phyloP scores from a whole-genome alignment of 2,888 invertebrate genomes.

The Drosophila colorata region DNA sequence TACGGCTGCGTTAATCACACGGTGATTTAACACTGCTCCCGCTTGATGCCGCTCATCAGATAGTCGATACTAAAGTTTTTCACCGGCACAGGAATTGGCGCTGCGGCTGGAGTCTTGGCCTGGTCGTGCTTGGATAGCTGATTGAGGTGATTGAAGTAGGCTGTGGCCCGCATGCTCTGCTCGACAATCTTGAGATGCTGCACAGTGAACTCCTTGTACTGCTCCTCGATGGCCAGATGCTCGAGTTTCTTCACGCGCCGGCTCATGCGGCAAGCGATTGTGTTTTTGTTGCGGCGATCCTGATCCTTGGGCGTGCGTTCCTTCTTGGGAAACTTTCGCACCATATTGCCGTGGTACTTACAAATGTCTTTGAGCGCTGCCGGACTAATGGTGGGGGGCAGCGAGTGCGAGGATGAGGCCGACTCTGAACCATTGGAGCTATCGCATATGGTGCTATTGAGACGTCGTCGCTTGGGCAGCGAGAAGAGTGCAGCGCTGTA shows the following conservation, averaged over 20 bases:
- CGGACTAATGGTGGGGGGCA: slow-evolving; percentile 54
- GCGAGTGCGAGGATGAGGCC: slow-evolving; percentile 43
- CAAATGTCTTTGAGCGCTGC: slow-evolving; percentile 73
- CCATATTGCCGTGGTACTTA: slow-evolving; percentile 83
- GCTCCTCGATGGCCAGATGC: slow-evolving; percentile 76
- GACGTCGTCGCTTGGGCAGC: slow-evolving; percentile 48
- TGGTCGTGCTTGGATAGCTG: slow-evolving; percentile 48
- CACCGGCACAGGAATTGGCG: slow-evolving; percentile 10
- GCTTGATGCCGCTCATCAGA: slow-evolving; percentile 54
- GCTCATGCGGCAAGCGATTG: slow-evolving; percentile 82
- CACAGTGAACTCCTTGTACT: slow-evolving; percentile 72
- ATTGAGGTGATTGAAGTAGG: slow-evolving; percentile 74
- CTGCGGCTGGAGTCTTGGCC: neutral
- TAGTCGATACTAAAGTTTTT: slow-evolving; percentile 72
- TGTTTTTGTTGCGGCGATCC: slow-evolving; percentile 83
- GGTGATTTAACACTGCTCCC: slow-evolving; percentile 41
- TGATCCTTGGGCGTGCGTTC: slow-evolving; percentile 82
- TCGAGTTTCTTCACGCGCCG: slow-evolving; percentile 82
- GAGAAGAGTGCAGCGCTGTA: slow-evolving; percentile 26
- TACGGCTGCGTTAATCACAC: slow-evolving; percentile 12
- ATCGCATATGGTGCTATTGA: slow-evolving; percentile 38
- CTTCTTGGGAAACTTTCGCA: slow-evolving; percentile 81
- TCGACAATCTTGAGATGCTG: slow-evolving; percentile 70
- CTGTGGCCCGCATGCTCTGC: slow-evolving; percentile 67
- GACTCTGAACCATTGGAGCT: slow-evolving; percentile 42